Base-by-base conservation (phyloP, 53 echinoderm and acorn worm genomes). In the Stichopus horrens region DNA sequence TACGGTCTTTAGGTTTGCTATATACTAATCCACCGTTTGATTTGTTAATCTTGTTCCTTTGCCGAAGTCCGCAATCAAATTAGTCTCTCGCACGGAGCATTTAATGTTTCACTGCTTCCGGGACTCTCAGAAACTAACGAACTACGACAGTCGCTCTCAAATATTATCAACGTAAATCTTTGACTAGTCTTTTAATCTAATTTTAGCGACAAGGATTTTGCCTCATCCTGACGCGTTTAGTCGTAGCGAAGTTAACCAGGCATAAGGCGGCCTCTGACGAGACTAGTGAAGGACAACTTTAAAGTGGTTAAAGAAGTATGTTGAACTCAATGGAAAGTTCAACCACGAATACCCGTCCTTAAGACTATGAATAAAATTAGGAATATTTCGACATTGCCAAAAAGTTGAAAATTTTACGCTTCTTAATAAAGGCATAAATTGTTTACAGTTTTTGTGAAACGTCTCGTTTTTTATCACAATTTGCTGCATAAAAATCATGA, bases 1-100 rank as follows among this genome's bases (percentile, higher is more conserved):
- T 63, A 16, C 16, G 16, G 63, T 63, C 63, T 63, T 37, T 37
- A 37, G 16, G 63, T 63, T 63, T 10, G 79, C 19, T 52, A 9
- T 7, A 75, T 75, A 75, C 52, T 11, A 9, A 11, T 37, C 75
- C 52, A 8, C 23, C 79, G 55, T 79, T 79, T 79, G 55, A 51
- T 79, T 79, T 79, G 79, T 55, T 79, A 79, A 79, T 79, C 79
- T 54, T 52, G 53, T 79, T 79, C 79, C 19, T 79, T 52, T n/a
- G 79, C 37, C 37, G 37, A 37, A 37, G 53, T 79, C 55, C 53
- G 18, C 6, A 79, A 79, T 79, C 79, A 79, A 79, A 79, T 79
- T 79, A 51, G n/a, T 79, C 51, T 63, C 63, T 63, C 14, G 63
- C 14, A 63, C 16, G 10, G 63, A 63, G 63, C 63, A 63, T 63